Evolutionary conservation across 2,888 invertebrate species (phyloP), one percentile per base, ranked within the genome.

Genomic region (Phalangium opilio): DNA sequence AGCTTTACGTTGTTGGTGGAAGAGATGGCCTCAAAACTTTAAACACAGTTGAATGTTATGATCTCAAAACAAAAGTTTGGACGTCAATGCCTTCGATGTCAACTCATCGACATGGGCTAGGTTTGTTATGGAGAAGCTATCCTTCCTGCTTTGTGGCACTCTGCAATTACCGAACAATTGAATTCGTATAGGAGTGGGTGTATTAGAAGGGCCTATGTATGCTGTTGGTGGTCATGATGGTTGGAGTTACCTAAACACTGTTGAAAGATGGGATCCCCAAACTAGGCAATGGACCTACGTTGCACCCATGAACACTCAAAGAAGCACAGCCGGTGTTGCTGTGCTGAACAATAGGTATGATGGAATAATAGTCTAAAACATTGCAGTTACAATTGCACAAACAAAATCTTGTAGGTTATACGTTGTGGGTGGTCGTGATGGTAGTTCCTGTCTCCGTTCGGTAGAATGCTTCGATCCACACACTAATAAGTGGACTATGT

Each of bases 221-320:
- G 91, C 90, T 0, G 86, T 91, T 3, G 91, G 93, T 1, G 93
- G 93, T 0, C 91, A 91, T 63, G 91, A 93, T 66, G 91, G 89
- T 15, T 87, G 87, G 87, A 87, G 87, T 61, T 91, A 90, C 64
- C 73, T 91, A 40, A 89, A 85, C 65, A 86, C 89, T 0, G 91
- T 90, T 1, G 93, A 93, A 70, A 72, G 79, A 66, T 91, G 87
- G 84, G 90, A 91, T 69, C 85, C 90, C 11, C 75, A 78, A 50
- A 79, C 85, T 2, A 76, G 83, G 49, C 78, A 81, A 50, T 93
- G 91, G 91, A 84, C 80, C 57, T 83, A 81, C 62, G 86, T 91
- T 50, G 79, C 86, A 3, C 79, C 87, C 2, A 90, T 91, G 90
- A 77, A 79, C 49, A 81, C 81, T 49, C 83, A 85, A 63, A 75